Evolutionary conservation across 2,888 invertebrate species (phyloP).

Genomic region (Miltochrista miniata): DNA sequence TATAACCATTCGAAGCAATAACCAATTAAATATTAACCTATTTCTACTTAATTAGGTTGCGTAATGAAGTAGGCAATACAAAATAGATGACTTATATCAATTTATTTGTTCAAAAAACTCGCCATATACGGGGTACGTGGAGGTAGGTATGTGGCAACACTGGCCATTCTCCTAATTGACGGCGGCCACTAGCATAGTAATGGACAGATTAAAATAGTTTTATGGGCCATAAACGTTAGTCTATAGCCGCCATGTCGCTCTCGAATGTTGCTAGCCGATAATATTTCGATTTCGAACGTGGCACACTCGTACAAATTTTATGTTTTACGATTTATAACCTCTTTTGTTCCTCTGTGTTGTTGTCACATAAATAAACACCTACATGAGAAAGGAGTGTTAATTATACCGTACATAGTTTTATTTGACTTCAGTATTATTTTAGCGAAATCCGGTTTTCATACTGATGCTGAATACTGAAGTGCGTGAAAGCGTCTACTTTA

Average conservation of each 20-base stretch:
- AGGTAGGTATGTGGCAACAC: constrained; percentile 46
- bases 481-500: too few relatives aligned
- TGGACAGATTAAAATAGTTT: constrained; percentile 75
- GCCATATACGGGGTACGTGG: constrained; percentile 35
- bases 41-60: too few relatives aligned
- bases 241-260: constrained; percentile 34
- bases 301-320: background rate
- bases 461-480: too few relatives aligned
- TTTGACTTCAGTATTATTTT: too few relatives aligned
- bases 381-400: too few relatives aligned
- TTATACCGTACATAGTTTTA: too few relatives aligned
- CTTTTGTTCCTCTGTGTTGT: too few relatives aligned
- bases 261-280: constrained; percentile 11
- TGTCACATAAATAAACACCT: too few relatives aligned
- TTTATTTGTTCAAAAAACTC: constrained; percentile 22
- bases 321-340: too few relatives aligned
- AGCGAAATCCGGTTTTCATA: too few relatives aligned
- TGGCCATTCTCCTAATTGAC: constrained; percentile 63
- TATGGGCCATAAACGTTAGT: constrained; percentile 67
- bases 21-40: too few relatives aligned
- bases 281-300: background rate
- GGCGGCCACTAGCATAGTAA: constrained; percentile 71
- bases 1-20: too few relatives aligned
- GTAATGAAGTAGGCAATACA: background rate
- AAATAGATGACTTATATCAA: background rate